Conservation (phyloP, 2,113 vertebrate genomes). For the Geothlypis trichas region DNA sequence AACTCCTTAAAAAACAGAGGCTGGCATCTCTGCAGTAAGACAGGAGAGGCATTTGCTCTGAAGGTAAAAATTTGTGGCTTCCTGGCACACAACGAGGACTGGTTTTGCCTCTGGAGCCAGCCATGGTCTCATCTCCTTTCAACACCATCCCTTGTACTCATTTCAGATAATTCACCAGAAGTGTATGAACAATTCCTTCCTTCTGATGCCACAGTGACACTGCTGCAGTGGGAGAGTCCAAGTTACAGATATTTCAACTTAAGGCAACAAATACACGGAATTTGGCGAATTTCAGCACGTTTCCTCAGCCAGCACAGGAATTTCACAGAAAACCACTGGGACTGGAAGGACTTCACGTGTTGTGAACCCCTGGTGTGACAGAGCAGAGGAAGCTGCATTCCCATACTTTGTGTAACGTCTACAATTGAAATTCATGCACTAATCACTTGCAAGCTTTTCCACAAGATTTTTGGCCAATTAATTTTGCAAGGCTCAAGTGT, state of each 20-base stretch:
- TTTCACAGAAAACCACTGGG: fast-evolving
- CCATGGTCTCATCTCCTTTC: background rate
- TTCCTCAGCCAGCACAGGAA: background rate
- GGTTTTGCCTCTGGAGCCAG: background rate
- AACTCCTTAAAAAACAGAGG: background rate
- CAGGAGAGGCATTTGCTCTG: background rate
- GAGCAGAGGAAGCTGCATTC: background rate
- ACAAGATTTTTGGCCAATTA: background rate
- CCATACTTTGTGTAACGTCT: background rate
- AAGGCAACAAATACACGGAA: background rate
- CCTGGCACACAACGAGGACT: background rate
- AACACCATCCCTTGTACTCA: background rate
- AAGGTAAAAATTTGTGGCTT: background rate
- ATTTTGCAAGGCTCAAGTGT: background rate
- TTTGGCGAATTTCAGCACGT: background rate
- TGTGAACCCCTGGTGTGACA: background rate
- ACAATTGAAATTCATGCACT: fast-evolving
- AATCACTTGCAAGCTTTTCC: background rate
- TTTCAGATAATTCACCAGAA: background rate
- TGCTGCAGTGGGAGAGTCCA: background rate
- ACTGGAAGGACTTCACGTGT: fast-evolving
- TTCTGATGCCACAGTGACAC: fast-evolving
- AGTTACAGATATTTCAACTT: background rate
- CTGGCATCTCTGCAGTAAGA: background rate
- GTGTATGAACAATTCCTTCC: fast-evolving